Conservation (phyloP, 2,797 vertebrate species). For the Sebastes iracundus region DNA sequence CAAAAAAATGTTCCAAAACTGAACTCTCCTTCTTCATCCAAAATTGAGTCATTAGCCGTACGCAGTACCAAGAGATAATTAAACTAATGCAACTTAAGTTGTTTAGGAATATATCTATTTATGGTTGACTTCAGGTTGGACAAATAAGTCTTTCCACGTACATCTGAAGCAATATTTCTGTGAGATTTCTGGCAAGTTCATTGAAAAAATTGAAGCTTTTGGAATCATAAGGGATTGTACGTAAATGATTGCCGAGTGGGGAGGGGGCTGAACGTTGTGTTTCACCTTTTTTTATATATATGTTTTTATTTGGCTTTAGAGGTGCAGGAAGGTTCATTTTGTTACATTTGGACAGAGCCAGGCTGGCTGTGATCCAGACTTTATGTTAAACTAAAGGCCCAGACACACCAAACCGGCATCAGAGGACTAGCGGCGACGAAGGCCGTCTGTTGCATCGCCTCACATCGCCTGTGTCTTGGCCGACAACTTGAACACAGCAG, state of each 20-base stretch:
- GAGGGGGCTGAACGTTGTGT: neutral
- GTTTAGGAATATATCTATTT: constrained; percentile 59
- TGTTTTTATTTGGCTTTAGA: neutral
- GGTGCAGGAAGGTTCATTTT: neutral
- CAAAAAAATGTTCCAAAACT: constrained; percentile 41
- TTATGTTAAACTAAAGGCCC: neutral
- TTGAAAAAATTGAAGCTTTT: neutral
- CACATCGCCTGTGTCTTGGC: too few relatives aligned
- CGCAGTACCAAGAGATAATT: neutral
- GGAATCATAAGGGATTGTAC: neutral
- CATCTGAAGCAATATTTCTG: constrained; percentile 26
- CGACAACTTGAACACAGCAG: too few relatives aligned
- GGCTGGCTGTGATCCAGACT: neutral
- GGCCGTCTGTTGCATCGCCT: too few relatives aligned
- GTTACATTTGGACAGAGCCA: neutral
- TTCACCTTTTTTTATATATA: neutral
- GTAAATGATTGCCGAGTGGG: neutral
- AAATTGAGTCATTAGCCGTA: neutral
- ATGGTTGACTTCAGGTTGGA: constrained; percentile 35
- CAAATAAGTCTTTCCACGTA: constrained; percentile 32
- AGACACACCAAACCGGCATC: too few relatives aligned
- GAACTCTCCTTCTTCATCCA: constrained; percentile 25
- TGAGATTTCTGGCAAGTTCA: neutral
- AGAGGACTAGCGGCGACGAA: too few relatives aligned
- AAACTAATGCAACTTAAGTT: constrained; percentile 58